Conservation (phyloP, 2,888 invertebrate species). For the Malachius bipustulatus region DNA sequence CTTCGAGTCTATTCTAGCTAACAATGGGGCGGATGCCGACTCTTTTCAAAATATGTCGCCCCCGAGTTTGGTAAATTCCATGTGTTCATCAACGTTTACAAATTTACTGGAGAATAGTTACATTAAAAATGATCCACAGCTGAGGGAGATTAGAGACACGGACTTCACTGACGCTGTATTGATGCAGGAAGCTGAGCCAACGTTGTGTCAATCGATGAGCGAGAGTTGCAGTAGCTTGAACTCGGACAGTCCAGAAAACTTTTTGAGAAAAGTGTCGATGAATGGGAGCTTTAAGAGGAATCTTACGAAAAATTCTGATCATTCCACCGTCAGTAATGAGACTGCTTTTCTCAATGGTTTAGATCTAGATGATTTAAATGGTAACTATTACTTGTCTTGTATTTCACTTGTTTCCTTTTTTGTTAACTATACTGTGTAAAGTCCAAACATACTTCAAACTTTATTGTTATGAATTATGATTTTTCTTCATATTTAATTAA, state of each 20-base stretch:
- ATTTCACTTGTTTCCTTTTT: too few relatives aligned
- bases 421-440: too few relatives aligned
- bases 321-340: too few relatives aligned
- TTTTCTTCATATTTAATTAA: too few relatives aligned
- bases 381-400: too few relatives aligned
- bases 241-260: constrained; percentile 32
- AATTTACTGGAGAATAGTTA: constrained; percentile 36
- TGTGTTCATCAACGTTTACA: constrained; percentile 37
- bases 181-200: constrained; percentile 31
- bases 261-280: constrained; percentile 28
- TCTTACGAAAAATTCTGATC: constrained; percentile 10
- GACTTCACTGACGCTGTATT: constrained; percentile 31
- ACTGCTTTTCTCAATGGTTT: too few relatives aligned
- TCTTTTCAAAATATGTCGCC: constrained; percentile 41
- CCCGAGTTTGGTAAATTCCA: constrained; percentile 48
- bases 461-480: too few relatives aligned
- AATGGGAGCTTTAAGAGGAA: constrained; percentile 16
- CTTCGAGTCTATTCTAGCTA: constrained; percentile 33
- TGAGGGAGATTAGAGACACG: constrained; percentile 34
- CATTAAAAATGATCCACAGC: constrained; percentile 34
- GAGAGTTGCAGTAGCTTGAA: constrained; percentile 33
- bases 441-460: too few relatives aligned
- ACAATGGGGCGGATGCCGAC: constrained; percentile 35
- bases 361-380: too few relatives aligned
- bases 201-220: constrained; percentile 31